Evolutionary conservation across 2,888 invertebrate genomes (phyloP), one percentile per base, ranked within the genome.

Genomic region (Anarsia innoxiella): DNA sequence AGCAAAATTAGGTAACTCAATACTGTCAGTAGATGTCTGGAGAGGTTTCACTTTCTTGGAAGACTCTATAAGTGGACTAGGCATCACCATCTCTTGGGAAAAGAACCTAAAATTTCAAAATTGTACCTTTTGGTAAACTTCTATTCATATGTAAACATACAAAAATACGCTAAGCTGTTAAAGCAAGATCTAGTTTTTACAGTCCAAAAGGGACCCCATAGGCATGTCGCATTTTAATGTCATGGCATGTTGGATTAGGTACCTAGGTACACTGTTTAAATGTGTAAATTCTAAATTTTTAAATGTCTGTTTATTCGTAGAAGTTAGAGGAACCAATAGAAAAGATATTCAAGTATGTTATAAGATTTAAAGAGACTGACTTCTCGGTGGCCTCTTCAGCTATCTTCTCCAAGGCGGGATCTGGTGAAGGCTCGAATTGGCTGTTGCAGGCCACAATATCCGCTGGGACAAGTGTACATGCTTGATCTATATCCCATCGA

Each of bases 401-500:
- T 31, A 87, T 79, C 37, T 79, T 83, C 59, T 92, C 91, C 11
- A 88, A 61, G 16, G 85, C 86, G 5, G 90, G 88, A 61, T 92
- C 91, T 12, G 87, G 86, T 1, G 86, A 78, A 0, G 88, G 83
- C 49, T 87, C 88, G 53, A 88, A 87, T 53, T 90, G 89, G 49
- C 89, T 88, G 36, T 86, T 75, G 34, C 88, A 88, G 34, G 82
- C 90, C 44, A 91, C 90, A 39, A 92, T 91, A 48, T 89, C 88
- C 1, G 88, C 89, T 12, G 92, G 92, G 32, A 88, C 86, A 39
- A 92, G 70, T n/a, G 73, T 77, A 37, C 91, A 90, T 6, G 90
- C 79, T 56, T 91, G 90, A 42, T 92, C 91, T 42, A 92, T 90
- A 31, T 88, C 90, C 92, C 92, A 92, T 23, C 67, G 65, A 45